Evolutionary conservation across 2,888 invertebrate species (phyloP), one percentile per base, ranked within the genome.

Genomic region (Drosophila crucigera): DNA sequence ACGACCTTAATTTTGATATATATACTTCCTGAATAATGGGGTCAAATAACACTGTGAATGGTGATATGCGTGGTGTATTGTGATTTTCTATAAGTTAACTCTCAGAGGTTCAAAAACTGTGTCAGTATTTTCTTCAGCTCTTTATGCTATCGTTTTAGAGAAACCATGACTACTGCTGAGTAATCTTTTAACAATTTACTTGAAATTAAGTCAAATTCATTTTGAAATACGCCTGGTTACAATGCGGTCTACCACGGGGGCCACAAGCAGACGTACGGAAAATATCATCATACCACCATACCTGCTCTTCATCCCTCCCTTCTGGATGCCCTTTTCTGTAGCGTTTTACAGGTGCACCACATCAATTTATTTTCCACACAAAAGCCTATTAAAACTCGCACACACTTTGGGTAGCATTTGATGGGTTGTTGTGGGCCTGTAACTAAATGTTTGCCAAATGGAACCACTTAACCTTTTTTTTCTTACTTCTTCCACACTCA

Each of bases 321-420:
- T n/a, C 56, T 4, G 55, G 30, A 31, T 54, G 62, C 74, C 62
- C 64, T 78, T 88, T 83, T 76, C 79, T 68, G 65, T 59, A 64
- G 55, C 82, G 75, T 78, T 90, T 91, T 83, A 71, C 88, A 89
- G 88, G 88, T 89, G 91, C 87, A 84, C 88, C 91, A 76, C 88
- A 89, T 89, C 91, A 86, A 89, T 90, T 89, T 87, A 90, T 87
- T 90, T 87, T 86, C 82, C 84, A 87, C 87, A 85, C 87, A 87
- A 90, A 89, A 90, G 84, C 90, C 89, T 89, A 87, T 87, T 87
- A 83, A 90, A 88, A 83, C 76, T 81, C 85, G 56, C 78, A 86
- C 84, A 72, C 89, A 73, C 80, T n/a, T 68, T 68, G 72, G 72
- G 73, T 66, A 73, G 50, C 56, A n/a, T 55, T 82, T 82, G 80